phyloP scores from a whole-genome alignment of 2,888 invertebrate species.

The Yponomeuta plumbellus region DNA sequence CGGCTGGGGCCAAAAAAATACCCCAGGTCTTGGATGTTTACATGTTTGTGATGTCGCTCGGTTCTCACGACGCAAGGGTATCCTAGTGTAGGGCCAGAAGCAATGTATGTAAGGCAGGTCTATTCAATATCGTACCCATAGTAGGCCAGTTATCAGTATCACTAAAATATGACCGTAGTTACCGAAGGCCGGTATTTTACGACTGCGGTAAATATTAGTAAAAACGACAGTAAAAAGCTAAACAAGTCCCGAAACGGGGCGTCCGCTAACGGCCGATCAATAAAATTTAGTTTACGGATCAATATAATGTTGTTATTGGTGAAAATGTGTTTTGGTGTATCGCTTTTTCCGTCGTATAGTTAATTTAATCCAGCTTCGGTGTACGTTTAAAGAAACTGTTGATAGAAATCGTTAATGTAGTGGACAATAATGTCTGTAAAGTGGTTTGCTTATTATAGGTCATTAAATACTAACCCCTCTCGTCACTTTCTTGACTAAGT shows the following conservation, averaged over 20 bases:
- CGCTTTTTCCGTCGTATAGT: neutral
- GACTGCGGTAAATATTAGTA: slow-evolving; percentile 9
- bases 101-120: too few relatives aligned
- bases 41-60: too few relatives aligned
- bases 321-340: neutral
- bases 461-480: too few relatives aligned
- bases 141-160: neutral
- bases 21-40: too few relatives aligned
- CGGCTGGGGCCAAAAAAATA: too few relatives aligned
- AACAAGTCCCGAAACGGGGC: slow-evolving; percentile 1
- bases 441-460: too few relatives aligned
- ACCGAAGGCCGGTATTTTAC: neutral
- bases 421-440: too few relatives aligned
- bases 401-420: too few relatives aligned
- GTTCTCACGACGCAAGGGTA: too few relatives aligned
- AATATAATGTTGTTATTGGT: slow-evolving; percentile 3
- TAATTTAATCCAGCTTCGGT: neutral
- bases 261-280: slow-evolving; percentile 7
- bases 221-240: slow-evolving; percentile 9
- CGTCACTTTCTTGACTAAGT: too few relatives aligned
- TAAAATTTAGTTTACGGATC: slow-evolving; percentile 4
- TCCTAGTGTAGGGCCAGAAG: too few relatives aligned
- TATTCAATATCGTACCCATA: neutral
- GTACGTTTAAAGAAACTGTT: too few relatives aligned
- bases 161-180: slow-evolving; percentile 2